Percentiles rank a stretch among this genome's conserved stretches.
Evolutionary conservation across 2,797 vertebrate species (phyloP).

Genomic region (Hypotaenidia okinawae): DNA sequence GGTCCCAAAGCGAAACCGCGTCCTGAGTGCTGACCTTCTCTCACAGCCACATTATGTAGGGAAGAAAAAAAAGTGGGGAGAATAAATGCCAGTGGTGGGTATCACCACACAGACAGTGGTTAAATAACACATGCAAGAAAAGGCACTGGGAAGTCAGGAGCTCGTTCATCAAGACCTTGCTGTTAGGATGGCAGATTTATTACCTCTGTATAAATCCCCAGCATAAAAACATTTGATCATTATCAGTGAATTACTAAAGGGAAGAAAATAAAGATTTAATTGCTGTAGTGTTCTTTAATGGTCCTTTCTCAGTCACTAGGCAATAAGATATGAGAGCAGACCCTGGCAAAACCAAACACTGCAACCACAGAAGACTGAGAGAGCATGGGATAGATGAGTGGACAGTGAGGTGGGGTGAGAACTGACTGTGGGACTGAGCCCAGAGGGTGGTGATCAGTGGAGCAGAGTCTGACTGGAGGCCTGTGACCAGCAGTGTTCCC

Average conservation of each 20-base stretch:
- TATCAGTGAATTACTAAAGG: not conserved
- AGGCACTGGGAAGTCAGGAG: not conserved
- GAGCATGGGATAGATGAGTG: too few relatives aligned
- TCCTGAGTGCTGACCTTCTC: not conserved
- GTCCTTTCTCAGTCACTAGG: not conserved
- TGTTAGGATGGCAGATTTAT: not conserved
- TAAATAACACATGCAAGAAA: not conserved
- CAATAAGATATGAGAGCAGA: not conserved
- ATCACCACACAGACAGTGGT: not conserved
- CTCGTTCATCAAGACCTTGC: not conserved
- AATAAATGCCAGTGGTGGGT: not conserved
- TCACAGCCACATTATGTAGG: not conserved
- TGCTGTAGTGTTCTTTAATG: not conserved
- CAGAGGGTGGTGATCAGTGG: too few relatives aligned
- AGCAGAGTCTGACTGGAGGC: too few relatives aligned
- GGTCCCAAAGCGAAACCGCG: fast-evolving
- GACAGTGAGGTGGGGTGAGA: too few relatives aligned
- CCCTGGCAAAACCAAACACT: not conserved
- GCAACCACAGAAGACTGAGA: not conserved
- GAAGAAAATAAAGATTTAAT: not conserved
- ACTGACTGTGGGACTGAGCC: too few relatives aligned
- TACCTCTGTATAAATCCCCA: not conserved
- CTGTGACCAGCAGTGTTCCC: too few relatives aligned
- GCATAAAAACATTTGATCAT: not conserved
- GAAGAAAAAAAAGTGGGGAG: not conserved